Evolutionary conservation across 2,113 vertebrate species (phyloP).

Genomic region (Scolopax mira): DNA sequence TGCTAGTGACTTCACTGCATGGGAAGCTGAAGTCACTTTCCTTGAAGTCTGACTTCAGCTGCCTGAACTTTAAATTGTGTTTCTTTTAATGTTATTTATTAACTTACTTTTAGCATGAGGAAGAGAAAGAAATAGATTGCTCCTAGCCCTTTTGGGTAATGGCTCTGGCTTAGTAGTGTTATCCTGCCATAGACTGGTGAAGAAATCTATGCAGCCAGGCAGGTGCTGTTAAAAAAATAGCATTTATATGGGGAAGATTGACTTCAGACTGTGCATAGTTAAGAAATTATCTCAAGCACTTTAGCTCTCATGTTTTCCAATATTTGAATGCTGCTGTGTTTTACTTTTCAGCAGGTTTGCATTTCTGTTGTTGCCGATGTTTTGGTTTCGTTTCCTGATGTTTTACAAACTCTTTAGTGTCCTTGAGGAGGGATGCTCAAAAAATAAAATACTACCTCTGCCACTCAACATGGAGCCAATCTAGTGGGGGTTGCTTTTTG

Average conservation of each 20-base stretch:
- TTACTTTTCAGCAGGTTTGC: conserved; percentile 28
- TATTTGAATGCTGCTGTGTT: conserved; percentile 58
- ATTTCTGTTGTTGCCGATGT: conserved; percentile 22
- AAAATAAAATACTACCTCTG: conserved; percentile 74
- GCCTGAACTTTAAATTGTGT: conserved; percentile 18
- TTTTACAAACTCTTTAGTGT: conserved; percentile 60
- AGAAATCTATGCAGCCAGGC: conserved; percentile 27
- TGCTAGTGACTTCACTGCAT: neutral
- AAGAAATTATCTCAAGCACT: conserved; percentile 61
- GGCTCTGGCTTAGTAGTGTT: neutral
- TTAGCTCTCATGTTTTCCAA: conserved; percentile 50
- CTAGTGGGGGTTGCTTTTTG: neutral
- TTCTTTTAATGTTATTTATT: conserved; percentile 39
- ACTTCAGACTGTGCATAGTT: conserved; percentile 20
- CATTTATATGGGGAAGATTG: neutral
- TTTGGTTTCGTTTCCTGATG: conserved; percentile 37
- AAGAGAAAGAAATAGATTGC: neutral
- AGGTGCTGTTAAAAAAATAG: conserved; percentile 33
- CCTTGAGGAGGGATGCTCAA: conserved; percentile 64
- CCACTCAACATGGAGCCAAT: neutral
- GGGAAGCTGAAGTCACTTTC: neutral
- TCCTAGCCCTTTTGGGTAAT: neutral
- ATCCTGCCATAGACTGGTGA: neutral
- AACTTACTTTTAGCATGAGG: neutral
- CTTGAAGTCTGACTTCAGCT: conserved; percentile 7